phyloP scores from a whole-genome alignment of 2,888 invertebrate species.

The Machimus rusticus region DNA sequence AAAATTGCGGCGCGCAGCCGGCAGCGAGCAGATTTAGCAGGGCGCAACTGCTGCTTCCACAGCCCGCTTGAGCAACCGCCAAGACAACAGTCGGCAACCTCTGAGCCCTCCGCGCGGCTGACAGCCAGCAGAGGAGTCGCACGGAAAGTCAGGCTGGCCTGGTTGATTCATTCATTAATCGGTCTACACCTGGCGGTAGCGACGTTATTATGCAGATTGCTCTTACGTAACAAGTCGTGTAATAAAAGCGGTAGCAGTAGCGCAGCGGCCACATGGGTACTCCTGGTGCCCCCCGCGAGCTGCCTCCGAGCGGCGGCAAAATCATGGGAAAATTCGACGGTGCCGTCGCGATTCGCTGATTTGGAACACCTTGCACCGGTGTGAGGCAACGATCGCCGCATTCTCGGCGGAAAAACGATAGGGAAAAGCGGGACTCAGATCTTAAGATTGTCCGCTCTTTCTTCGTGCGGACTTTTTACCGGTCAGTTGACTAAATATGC shows the following conservation, averaged over 20 bases:
- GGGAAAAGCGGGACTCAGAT: neutral
- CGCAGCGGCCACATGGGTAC: neutral
- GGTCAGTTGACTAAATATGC: conserved; percentile 21
- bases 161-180: conserved; percentile 39
- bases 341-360: conserved; percentile 40
- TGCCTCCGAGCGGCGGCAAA: neutral
- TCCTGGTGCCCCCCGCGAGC: neutral
- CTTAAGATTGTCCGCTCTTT: neutral
- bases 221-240: conserved; percentile 32
- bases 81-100: neutral
- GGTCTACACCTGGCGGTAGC: conserved; percentile 38
- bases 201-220: conserved; percentile 29
- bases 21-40: neutral
- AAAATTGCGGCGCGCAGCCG: neutral
- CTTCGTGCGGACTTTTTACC: neutral
- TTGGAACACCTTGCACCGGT: conserved; percentile 43
- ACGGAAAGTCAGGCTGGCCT: conserved; percentile 19
- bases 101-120: neutral
- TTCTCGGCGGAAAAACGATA: neutral
- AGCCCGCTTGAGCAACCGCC: neutral
- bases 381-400: neutral
- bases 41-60: neutral
- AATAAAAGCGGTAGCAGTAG: conserved; percentile 31
- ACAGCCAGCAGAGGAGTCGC: conserved; percentile 32
- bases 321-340: conserved; percentile 40